Evolutionary conservation across 1,140 invertebrate genomes (phyloP), one percentile per base, ranked within the genome.

Genomic region (Chrysopa pallens): DNA sequence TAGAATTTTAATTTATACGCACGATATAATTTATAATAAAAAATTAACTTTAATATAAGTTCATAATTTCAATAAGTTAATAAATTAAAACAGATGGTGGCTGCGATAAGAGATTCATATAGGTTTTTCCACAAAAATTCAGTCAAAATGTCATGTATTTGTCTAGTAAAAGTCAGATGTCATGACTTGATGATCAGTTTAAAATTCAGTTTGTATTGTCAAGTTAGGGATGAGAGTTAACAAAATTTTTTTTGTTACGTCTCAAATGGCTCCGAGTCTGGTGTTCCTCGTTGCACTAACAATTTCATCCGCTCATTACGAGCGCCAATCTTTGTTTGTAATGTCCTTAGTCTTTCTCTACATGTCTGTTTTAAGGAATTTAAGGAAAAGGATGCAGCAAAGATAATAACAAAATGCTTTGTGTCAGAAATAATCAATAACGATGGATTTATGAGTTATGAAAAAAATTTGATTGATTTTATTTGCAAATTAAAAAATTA

Each of bases 241-340:
- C n/a, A n/a, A n/a, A 23, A 23, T 23, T 23, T 23, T 23, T 33
- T 11, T 43, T 50, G 47, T 56, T 73, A 77, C 46, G 69, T 68
- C 60, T 74, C 72, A 47, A 78, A 65, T 46, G 75, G 71, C 49
- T 82, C 78, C 48, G 74, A 68, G 60, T 86, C 84, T 46, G 84
- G 84, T 50, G 72, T 77, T 60, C 84, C 86, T 56, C 83, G 78
- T 64, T 88, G 81, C 58, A 82, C 69, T 53, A 92, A 67, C 44
- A 87, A 66, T 66, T 89, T 90, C 52, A 87, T 82, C 55, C 85
- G 78, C 65, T 91, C 85, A 58, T 78, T 79, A 49, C 83, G 78
- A 62, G 83, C 78, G 53, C 78, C 74, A 53, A 91, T 84, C 72
- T 88, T 89, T 70, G 76, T 84, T 63, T 90, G 84, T 54, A 90